These are phyloP conservation scores for Calycopis cecrops DNA, from an alignment of 1,140 invertebrate species.

Conservation along the genomic window DNA sequence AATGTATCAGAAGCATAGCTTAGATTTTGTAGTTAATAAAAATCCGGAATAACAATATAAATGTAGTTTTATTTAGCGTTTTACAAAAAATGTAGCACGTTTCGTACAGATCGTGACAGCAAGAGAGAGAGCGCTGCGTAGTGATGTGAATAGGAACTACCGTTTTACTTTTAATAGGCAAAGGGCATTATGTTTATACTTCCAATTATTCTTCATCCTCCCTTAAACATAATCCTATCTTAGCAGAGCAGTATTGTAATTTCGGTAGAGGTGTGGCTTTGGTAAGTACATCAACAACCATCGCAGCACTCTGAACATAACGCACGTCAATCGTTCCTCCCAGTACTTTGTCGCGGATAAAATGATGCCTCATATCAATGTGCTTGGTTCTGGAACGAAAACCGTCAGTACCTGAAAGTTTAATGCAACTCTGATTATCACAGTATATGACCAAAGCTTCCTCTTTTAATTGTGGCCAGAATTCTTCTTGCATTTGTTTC, in stretches of 20 bases:
- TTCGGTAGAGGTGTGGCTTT: constrained; percentile 28
- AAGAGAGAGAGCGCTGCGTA: too few species aligned
- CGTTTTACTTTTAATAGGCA: too few species aligned
- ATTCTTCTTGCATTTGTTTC: constrained; percentile 24
- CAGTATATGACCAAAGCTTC: constrained; percentile 26
- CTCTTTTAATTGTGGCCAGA: constrained; percentile 22
- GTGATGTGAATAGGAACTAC: too few species aligned
- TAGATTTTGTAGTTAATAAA: constrained; percentile 14
- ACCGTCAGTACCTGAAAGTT: constrained; percentile 29
- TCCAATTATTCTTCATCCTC: too few species aligned
- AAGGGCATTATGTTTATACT: too few species aligned
- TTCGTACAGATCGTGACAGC: too few species aligned
- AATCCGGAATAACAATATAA: too few species aligned
- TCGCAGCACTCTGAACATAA: constrained; percentile 24
- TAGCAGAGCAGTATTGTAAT: constrained; percentile 24
- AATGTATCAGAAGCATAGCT: too few species aligned
- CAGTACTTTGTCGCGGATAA: constrained; percentile 28
- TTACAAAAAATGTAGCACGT: too few species aligned
- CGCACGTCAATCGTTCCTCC: constrained; percentile 27
- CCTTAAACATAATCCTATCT: constrained; percentile 30
- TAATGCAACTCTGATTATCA: constrained; percentile 37
- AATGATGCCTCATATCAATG: constrained; percentile 32
- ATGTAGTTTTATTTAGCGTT: too few species aligned
- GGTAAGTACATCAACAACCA: constrained; percentile 30
- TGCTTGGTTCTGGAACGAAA: constrained; percentile 31